Evolutionary conservation across 2,888 invertebrate species (phyloP), one percentile per base, ranked within the genome.

Genomic region (Microplitis deprimator): DNA sequence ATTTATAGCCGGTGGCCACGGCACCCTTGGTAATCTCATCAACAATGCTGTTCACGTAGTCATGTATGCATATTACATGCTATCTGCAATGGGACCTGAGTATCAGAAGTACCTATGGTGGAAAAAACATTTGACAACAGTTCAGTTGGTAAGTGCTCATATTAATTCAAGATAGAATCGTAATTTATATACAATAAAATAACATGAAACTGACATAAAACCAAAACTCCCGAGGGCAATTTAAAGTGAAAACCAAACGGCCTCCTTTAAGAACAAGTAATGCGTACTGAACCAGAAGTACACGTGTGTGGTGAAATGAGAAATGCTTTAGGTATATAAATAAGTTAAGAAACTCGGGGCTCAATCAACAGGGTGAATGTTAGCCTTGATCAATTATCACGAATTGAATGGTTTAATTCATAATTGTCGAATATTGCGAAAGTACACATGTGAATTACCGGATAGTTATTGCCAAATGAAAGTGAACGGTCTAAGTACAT

Each of bases 41-140:
- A 97, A 97, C 91, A 96, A 96, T 85, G 91, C 95, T 81, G 96
- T 96, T 5, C 96, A 97, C 89, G 92, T 96, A 72, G 92, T 96
- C 84, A 96, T 97, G 96, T 97, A 97, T 91, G 92, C 93, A 72
- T 97, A 97, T 90, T 97, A 96, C 90, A 95, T 96, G 93, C 90
- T 96, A 86, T 93, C 96, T 0, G 96, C 96, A 1, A 93, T 96
- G 93, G 96, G 96, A 0, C 96, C 96, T 0, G 92, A 94, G 86
- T 96, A 95, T 91, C 94, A 95, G 87, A 96, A 96, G 87, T 96
- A 95, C 87, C 90, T 96, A 60, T 96, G 96, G 96, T 97, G 96
- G 96, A 97, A 96, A 90, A 95, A 95, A 84, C 94, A 96, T 85
- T 92, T 97, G 83, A 96, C 97, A 29, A 94, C 94, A 13, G 91